Base-by-base conservation (phyloP, 2,888 invertebrate genomes). In the Meiosimyza decipiens region DNA sequence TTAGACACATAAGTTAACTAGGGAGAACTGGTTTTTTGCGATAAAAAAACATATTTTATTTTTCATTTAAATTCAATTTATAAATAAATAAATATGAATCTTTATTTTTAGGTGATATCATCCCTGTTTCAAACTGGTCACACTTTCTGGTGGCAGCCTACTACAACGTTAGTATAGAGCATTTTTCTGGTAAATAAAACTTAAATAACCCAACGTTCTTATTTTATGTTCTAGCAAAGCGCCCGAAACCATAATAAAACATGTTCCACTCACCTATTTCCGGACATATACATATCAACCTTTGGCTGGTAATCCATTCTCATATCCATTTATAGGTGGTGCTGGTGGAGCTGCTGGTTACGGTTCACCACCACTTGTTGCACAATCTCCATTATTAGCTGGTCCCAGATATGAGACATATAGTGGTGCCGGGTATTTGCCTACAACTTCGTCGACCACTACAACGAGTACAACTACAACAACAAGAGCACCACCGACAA, bases 281-380 rank as follows among this genome's bases (percentile, higher is more conserved):
- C 85, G 86, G 18, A 86, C 87, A 0, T 86, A 86, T 76, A 86
- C 86, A 6, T 86, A 86, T 63, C 86, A 86, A 60, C 86, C 86
- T 3, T 69, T 86, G 49, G 74, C 81, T 4, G 71, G 71, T 4
- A 78, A 79, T 47, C 78, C 83, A 6, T 81, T 82, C 15, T 77
- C 82, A 4, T 78, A 84, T 67, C 84, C 84, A 3, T 80, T 82
- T 69, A 66, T 67, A 33, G 71, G 66, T 57, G 74, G 75, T 67
- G 62, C 73, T 75, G 68, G 70, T 71, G 2, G 9, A 71, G 13
- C 62, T 69, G 15, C 51, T 71, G 40, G 71, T 1, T 75, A 72
- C 13, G 71, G 54, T 5, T 69, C 76, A 68, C 74, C 73, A n/a
- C 28, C 73, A n/a, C 72, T 67, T 69, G 11, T 70, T 13, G 69